These are phyloP conservation scores for Hippotragus niger DNA, from an alignment of 2,113 vertebrate species.

Conservation along the genomic window DNA sequence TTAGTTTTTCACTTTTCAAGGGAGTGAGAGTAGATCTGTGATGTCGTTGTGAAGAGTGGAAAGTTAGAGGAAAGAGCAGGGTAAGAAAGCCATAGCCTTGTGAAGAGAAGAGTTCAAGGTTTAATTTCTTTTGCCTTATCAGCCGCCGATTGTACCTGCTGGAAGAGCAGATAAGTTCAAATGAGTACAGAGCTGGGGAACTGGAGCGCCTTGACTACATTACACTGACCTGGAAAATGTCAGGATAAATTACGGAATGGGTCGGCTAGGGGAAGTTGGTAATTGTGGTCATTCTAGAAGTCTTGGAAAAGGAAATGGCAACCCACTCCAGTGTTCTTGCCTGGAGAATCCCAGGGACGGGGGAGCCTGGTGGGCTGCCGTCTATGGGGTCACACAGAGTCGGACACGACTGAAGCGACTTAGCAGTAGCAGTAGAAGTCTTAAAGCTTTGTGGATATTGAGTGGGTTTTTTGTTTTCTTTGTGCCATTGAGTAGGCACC, in stretches of 20 bases:
- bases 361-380: too few relatives aligned
- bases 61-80: not conserved
- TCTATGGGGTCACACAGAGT: too few relatives aligned
- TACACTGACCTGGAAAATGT: conserved; percentile 26
- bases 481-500: not conserved
- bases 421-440: not conserved
- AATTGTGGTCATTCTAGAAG: not conserved
- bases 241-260: not conserved
- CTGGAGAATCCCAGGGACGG: too few relatives aligned
- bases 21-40: not conserved
- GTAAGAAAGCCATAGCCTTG: not conserved
- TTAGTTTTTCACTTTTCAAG: not conserved
- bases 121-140: not conserved
- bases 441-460: not conserved
- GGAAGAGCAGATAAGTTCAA: not conserved
- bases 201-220: not conserved
- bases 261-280: not conserved
- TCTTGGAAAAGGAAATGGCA: not conserved
- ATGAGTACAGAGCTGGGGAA: not conserved
- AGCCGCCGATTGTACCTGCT: not conserved
- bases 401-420: too few relatives aligned
- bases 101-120: conserved; percentile 27
- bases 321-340: too few relatives aligned
- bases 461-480: not conserved
- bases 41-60: not conserved